Evolutionary conservation across 2,888 invertebrate genomes (phyloP), one percentile per base, ranked within the genome.

Genomic region (Conus canariensis): DNA sequence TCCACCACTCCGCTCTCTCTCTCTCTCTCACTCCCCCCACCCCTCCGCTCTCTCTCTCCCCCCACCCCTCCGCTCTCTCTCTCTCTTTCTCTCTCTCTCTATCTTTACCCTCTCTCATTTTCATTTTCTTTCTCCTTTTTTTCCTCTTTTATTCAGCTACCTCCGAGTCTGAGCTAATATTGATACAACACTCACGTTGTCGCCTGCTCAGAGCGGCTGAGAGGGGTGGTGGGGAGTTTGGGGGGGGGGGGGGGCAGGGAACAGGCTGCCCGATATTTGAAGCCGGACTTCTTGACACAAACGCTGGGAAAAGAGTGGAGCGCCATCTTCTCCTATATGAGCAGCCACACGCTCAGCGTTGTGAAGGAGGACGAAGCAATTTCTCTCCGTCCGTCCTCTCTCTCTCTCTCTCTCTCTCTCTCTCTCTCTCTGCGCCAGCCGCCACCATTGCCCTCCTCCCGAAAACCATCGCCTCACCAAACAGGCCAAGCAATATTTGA

Each of bases 401-500:
- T 30, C 30, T 30, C 30, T 2, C 30, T 30, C 30, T 30, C 30
- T 30, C 30, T 30, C 30, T 30, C 30, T 30, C 30, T 30, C 30
- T 30, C 30, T 30, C 30, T 30, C 30, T 30, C 30, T 30, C 30
- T 30, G 30, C 30, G 30, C 30, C 30, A 30, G 30, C 2, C 30
- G 30, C 56, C 77, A 22, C 30, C 74, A 8, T 8, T 8, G 8
- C 22, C 70, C 8, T 22, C 10, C 14, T 30, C 70, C 4, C 10
- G 19, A 14, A 8, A 14, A 74, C 70, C 22, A n/a, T 22, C 10
- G 12, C 10, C 45, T 4, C 60, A 64, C 60, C 60, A 64, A 64
- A 64, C 60, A 6, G 4, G 5, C n/a, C 22, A 85, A 85, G 60
- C 30, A 90, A 91, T 91, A 90, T 91, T 91, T 89, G 88, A 91